A percentile compares a stretch with the other conserved stretches of the same genome.
Conservation (phyloP, 2,113 vertebrate species). For the Caretta caretta region DNA sequence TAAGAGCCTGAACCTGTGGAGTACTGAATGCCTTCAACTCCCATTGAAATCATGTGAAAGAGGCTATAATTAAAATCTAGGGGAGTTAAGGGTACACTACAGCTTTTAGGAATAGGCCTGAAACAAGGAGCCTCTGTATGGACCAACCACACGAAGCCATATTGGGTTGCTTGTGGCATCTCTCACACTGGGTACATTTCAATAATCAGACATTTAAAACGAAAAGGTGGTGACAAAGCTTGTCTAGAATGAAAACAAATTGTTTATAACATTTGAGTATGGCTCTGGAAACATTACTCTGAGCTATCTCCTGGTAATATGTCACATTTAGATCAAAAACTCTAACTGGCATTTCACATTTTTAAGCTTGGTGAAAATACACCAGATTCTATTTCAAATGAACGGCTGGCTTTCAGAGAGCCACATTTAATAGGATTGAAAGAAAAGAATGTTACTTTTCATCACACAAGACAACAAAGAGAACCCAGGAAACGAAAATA, state of each 20-base stretch:
- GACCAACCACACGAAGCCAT: neutral
- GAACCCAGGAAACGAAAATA: conserved; percentile 86
- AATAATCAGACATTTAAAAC: conserved; percentile 38
- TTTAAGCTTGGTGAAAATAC: conserved; percentile 72
- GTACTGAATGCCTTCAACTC: neutral
- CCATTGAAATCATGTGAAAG: neutral
- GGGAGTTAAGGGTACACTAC: neutral
- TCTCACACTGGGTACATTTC: conserved; percentile 57
- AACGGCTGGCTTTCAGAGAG: conserved; percentile 77
- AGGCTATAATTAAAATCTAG: neutral
- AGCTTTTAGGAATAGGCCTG: neutral
- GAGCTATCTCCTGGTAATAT: conserved; percentile 65
- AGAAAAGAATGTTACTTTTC: conserved; percentile 89
- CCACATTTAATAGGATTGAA: conserved; percentile 83
- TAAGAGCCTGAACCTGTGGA: accelerated
- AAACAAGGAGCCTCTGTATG: accelerated
- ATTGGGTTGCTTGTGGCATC: conserved; percentile 35
- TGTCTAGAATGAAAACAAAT: conserved; percentile 66
- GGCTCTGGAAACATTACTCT: conserved; percentile 58
- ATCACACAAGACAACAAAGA: conserved; percentile 88
- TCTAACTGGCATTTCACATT: conserved; percentile 72
- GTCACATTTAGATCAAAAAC: conserved; percentile 81
- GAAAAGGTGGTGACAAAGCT: conserved; percentile 70
- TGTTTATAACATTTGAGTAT: conserved; percentile 59
- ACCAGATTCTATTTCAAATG: conserved; percentile 81